Percentiles rank a stretch among this genome's conserved stretches.
Conservation (phyloP, 2,888 invertebrate genomes). For the Drosophila fulvimacula region DNA sequence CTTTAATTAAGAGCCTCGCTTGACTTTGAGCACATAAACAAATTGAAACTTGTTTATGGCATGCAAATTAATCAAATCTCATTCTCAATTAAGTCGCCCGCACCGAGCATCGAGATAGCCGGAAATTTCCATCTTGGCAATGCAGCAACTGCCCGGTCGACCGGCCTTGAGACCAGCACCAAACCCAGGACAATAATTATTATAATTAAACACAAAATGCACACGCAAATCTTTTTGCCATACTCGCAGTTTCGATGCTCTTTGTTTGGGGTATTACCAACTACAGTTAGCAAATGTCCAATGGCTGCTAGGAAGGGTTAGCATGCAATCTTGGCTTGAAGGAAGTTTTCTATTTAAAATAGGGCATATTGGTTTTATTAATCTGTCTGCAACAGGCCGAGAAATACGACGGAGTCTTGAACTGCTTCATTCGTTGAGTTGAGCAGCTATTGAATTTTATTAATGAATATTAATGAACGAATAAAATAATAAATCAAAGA, state of each 20-base stretch:
- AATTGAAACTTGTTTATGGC: conserved; percentile 78
- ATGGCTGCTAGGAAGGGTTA: too few species aligned
- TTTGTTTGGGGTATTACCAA: neutral
- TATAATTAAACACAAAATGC: conserved; percentile 40
- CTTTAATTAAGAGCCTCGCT: conserved; percentile 63
- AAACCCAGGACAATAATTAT: conserved; percentile 37
- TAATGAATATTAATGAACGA: too few species aligned
- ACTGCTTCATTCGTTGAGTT: too few species aligned
- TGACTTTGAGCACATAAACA: conserved; percentile 69
- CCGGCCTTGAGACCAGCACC: conserved; percentile 3
- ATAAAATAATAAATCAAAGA: too few species aligned
- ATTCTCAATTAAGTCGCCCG: conserved; percentile 63
- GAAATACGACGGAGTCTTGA: neutral
- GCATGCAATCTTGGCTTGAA: neutral
- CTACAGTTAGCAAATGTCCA: neutral
- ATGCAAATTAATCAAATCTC: conserved; percentile 77
- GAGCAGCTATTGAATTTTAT: too few species aligned
- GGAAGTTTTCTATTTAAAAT: too few species aligned
- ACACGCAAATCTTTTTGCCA: conserved; percentile 21
- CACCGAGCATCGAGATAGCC: conserved; percentile 19
- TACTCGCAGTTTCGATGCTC: neutral
- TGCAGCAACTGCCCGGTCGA: conserved; percentile 7
- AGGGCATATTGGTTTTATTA: too few species aligned
- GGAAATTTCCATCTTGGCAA: conserved; percentile 39
- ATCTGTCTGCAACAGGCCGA: too few species aligned